Evolutionary conservation across 2,797 vertebrate genomes (phyloP), one percentile per base, ranked within the genome.

Genomic region (Oceanodroma leucorhoa): DNA sequence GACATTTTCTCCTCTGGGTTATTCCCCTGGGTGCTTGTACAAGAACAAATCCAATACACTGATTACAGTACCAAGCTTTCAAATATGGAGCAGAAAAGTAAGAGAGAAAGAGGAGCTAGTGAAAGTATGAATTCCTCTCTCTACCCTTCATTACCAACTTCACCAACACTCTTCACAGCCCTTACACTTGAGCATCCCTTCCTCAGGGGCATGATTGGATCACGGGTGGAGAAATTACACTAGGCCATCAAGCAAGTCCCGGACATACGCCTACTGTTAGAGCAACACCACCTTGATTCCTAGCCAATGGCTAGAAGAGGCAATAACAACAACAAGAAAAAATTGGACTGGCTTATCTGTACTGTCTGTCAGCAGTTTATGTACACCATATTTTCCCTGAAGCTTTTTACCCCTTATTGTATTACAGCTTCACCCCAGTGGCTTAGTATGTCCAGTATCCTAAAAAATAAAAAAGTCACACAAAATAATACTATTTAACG

Each of bases 401-500:
- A 94, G 26, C 38, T 70, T 85, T 86, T 95, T 89, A 67, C 55
- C 43, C 69, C 53, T 38, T 90, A 91, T 92, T 95, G 70, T 94
- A 90, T 94, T 95, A 91, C 76, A 72, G 5, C 13, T 83, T 86
- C 43, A 61, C 32, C 15, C 19, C 80, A 65, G 46, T 50, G 75
- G 53, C 57, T 96, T 97, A 83, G 75, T 94, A 96, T 91, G 78
- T 89, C 65, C 90, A 70, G 32, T 90, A 94, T 88, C 77, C n/a
- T 81, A 60, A 60, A 60, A 95, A 94, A 24, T n/a, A 72, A 78
- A 43, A 6, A 43, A 57, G 32, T 71, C 51, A 43, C 5, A 50
- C 54, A 82, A 88, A 89, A 82, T 72, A 89, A 57, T 73, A 61
- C 57, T 92, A 36, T 79, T 92, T 97, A 97, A 96, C 0, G 2